A percentile compares a stretch with the other conserved stretches of the same genome.
These are phyloP conservation scores for Pegoplata infirma DNA, from an alignment of 2,888 invertebrate genomes.

Conservation along the genomic window DNA sequence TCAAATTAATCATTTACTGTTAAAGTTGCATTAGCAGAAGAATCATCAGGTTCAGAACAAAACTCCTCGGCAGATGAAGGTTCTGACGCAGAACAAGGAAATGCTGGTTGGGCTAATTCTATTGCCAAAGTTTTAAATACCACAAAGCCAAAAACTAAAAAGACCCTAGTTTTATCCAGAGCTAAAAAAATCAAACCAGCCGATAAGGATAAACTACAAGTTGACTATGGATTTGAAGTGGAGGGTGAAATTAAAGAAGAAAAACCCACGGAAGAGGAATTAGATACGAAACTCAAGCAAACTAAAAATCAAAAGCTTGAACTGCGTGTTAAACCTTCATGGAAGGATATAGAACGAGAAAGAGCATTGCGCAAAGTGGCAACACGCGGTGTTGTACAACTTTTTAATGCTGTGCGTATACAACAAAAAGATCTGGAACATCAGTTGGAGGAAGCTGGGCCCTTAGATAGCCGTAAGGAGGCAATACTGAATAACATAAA, in stretches of 20 bases:
- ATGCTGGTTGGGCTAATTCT: conserved; percentile 90
- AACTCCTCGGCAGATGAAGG: conserved; percentile 5
- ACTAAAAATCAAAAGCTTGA: conserved; percentile 79
- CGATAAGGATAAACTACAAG: conserved; percentile 76
- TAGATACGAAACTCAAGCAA: conserved; percentile 72
- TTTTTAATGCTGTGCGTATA: conserved; percentile 93
- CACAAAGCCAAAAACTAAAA: conserved; percentile 86
- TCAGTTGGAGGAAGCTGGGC: conserved; percentile 85
- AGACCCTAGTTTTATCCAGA: conserved; percentile 86
- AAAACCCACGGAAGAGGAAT: conserved; percentile 75
- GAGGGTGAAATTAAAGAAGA: conserved; percentile 80
- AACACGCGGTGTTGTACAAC: conserved; percentile 94
- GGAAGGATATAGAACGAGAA: conserved; percentile 88
- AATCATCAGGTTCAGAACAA: conserved; percentile 18
- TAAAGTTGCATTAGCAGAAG: conserved; percentile 7
- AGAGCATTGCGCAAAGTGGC: conserved; percentile 88
- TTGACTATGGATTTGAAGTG: conserved; percentile 83
- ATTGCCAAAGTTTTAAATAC: conserved; percentile 88
- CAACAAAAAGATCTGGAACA: conserved; percentile 89
- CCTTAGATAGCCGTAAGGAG: conserved; percentile 87
- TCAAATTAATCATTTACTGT: background rate
- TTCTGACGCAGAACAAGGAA: conserved; percentile 71
- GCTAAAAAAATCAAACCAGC: conserved; percentile 85
- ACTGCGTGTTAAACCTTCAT: conserved; percentile 85
- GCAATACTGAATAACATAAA: conserved; percentile 85